Base-by-base conservation (phyloP, 2,113 vertebrate species). In the Bujurquina vittata region DNA sequence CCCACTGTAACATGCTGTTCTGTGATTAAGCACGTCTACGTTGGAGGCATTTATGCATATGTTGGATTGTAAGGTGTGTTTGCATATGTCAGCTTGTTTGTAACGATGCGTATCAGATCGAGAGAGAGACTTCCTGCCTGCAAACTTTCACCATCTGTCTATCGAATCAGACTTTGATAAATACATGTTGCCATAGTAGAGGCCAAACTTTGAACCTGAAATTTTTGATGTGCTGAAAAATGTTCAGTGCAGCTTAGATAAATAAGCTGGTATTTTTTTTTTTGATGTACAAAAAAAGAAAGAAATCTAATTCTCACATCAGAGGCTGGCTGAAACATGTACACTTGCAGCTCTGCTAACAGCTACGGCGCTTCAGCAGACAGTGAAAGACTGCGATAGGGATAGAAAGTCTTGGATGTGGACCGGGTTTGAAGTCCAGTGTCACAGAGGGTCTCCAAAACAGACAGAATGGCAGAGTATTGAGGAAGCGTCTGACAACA, bases 401-500 rank as follows among this genome's bases (percentile, higher is more conserved):
- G 77, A 72, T 55, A 83, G 29, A 1, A 54, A 84, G 65, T 55
- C 43, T 77, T 61, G 72, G 69, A 60, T 73, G 54, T 55, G 73
- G 37, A 57, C 23, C 12, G 1, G 22, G 37, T 77, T 87, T 87
- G 74, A 84, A 91, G 78, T 79, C 3, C 2, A 43, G 40, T 78
- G 81, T 83, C 82, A 88, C 76, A 40, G 46, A 77, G 1, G 76
- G 33, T 78, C 80, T 75, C 37, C 58, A 69, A 79, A 80, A 75
- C 75, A 81, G 90, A 73, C 86, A 78, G 81, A 75, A 57, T 52
- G 61, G 72, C 69, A 33, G 65, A 72, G 84, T 58, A 73, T 79
- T 26, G 40, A 87, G 62, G 75, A 89, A 83, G 65, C n/a, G 23
- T 79, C 83, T 63, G 85, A 88, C 85, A 84, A 80, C 80, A 62